phyloP scores from a whole-genome alignment of 2,797 vertebrate species.

The Sciurus vulgaris region DNA sequence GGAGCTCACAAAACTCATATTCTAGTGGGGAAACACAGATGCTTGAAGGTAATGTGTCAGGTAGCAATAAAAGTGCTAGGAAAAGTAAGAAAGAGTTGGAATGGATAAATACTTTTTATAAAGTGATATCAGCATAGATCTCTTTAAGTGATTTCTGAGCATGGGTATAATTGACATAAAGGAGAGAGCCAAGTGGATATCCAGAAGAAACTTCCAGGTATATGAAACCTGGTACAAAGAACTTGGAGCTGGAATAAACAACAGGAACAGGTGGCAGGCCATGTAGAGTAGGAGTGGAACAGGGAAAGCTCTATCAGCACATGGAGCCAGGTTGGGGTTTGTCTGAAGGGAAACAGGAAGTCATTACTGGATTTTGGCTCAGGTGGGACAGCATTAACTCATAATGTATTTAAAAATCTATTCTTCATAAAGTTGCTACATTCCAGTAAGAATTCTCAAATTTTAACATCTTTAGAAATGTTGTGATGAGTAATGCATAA shows the following conservation, averaged over 20 bases:
- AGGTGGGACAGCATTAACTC: not conserved
- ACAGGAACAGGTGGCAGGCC: not conserved
- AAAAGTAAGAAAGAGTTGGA: not conserved
- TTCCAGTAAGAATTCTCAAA: constrained; percentile 20
- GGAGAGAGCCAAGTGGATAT: not conserved
- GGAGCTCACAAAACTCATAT: constrained; percentile 7
- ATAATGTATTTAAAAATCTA: not conserved
- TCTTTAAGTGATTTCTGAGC: constrained; percentile 1
- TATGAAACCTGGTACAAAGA: not conserved
- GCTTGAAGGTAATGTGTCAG: not conserved
- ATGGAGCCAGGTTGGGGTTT: not conserved
- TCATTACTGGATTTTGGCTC: not conserved
- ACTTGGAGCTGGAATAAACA: not conserved
- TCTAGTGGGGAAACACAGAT: not conserved
- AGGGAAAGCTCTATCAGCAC: not conserved
- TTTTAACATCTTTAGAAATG: not conserved
- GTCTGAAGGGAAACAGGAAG: not conserved
- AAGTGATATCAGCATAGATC: not conserved
- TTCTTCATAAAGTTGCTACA: constrained; percentile 1
- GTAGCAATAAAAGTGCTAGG: constrained; percentile 11
- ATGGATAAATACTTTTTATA: not conserved
- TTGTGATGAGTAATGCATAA: not conserved
- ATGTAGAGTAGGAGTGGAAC: not conserved
- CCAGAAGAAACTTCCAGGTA: not conserved
- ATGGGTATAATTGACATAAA: not conserved